A percentile compares a stretch with the other conserved stretches of the same genome.
Conservation (phyloP, 2,888 invertebrate genomes). For the Helleia helle region DNA sequence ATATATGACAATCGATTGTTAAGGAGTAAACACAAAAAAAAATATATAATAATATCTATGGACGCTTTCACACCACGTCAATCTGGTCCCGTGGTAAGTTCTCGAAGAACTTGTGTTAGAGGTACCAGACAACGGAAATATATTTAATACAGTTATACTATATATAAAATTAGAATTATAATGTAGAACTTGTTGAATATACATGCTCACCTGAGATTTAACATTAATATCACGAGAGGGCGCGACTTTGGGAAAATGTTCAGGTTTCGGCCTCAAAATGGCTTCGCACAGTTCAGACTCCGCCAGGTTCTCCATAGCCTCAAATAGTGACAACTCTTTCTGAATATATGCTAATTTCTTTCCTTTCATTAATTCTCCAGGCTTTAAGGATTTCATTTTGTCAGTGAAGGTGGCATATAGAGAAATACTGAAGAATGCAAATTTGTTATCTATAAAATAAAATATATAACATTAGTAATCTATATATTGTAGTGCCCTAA, state of each 20-base stretch:
- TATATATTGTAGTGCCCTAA: no score
- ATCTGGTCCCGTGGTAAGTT: no score
- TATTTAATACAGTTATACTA: no score
- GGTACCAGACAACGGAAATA: no score
- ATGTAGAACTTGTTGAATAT: no score
- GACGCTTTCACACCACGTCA: no score
- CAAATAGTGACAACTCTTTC: slow-evolving; percentile 72
- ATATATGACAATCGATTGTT: no score
- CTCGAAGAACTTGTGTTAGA: no score
- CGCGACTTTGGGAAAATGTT: slow-evolving; percentile 38
- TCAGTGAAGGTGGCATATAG: slow-evolving; percentile 49
- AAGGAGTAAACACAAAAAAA: no score
- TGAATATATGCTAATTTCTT: slow-evolving; percentile 44
- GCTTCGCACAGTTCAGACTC: slow-evolving; percentile 73
- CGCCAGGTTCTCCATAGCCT: slow-evolving; percentile 75
- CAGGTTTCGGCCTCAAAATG: slow-evolving; percentile 73
- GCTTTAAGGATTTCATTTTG: slow-evolving; percentile 38
- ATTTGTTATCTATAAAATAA: slow-evolving; percentile 43
- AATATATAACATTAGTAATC: no score
- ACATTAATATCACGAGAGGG: slow-evolving; percentile 21
- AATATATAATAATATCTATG: no score
- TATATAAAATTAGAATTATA: no score
- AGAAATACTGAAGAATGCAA: slow-evolving; percentile 47
- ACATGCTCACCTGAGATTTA: slow-evolving; percentile 38
- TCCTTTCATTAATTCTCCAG: slow-evolving; percentile 42